Base-by-base conservation (phyloP, 23 tunicate genomes). In the Oikopleura vanhoeffeni region DNA sequence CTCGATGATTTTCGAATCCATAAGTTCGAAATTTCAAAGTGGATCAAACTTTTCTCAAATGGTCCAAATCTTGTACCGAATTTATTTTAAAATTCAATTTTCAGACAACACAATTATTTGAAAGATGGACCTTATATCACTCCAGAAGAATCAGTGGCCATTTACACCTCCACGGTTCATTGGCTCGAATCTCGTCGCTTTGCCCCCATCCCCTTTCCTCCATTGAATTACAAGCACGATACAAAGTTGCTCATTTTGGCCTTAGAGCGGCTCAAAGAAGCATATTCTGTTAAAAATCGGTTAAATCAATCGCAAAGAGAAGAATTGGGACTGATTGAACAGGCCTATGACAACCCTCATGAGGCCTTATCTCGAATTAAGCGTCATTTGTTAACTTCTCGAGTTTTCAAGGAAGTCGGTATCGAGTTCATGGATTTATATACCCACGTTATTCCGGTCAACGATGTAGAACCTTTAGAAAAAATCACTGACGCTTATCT, bases 121-220 rank as follows among this genome's bases (percentile, higher is more conserved):
- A 49, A 92, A 94, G 98, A 93, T 83, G 98, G 98, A 0, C 98
- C 98, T n/a, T 93, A 93, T 88, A 93, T 93, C 86, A 93, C 98
- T 4, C 91, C 98, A 0, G 98, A 93, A 90, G 98, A 93, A 85
- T 93, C 98, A 0, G 98, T 93, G 0, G 98, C 98, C 0, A 89
- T 93, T 60, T 93, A 93, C 89, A 93, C 98, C 57, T 88, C 98
- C 41, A 93, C 98, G 35, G 98, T 93, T 0, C 98, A 93, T 76
- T 93, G 98, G 98, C 67, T 93, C 67, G 98, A 93, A 86, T 89
- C 94, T 58, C 82, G 98, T 38, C 76, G 98, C 0, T 93, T 93
- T 40, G 90, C 98, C 4, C 98, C 98, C n/a, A 93, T 93, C 41
- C 98, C 98, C 0, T 93, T 93, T 57, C 98, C 98, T 41, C 98